Conservation (phyloP, 1,140 invertebrate genomes). For the Eciton burchellii region DNA sequence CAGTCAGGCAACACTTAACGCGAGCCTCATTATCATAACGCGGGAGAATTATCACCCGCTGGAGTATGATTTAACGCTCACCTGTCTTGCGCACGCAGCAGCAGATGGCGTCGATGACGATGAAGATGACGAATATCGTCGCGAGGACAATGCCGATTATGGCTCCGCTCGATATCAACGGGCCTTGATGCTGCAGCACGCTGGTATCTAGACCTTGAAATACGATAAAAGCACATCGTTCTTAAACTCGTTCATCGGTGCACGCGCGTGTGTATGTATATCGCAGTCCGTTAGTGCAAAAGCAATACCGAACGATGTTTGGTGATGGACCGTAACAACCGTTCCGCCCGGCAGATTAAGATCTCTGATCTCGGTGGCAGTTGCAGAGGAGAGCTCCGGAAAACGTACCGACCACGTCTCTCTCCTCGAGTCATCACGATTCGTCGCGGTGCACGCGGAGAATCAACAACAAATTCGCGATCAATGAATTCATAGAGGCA, state of each 20-base stretch:
- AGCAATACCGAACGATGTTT: slow-evolving; percentile 83
- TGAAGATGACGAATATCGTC: slow-evolving; percentile 90
- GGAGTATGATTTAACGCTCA: slow-evolving; percentile 72
- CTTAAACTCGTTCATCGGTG: slow-evolving; percentile 18
- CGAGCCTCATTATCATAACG: not conserved
- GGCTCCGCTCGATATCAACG: slow-evolving; percentile 89
- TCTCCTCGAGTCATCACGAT: too few relatives aligned
- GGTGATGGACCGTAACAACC: slow-evolving; percentile 77
- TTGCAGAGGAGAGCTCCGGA: slow-evolving; percentile 19
- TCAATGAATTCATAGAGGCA: too few relatives aligned
- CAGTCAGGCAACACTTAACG: too few relatives aligned
- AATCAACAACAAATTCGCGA: too few relatives aligned
- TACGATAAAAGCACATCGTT: slow-evolving; percentile 70
- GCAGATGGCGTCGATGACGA: slow-evolving; percentile 92
- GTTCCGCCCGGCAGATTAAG: not conserved
- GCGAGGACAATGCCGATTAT: slow-evolving; percentile 92
- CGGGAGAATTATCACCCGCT: not conserved
- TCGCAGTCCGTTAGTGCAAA: slow-evolving; percentile 83
- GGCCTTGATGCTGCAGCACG: slow-evolving; percentile 86
- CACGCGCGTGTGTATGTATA: not conserved
- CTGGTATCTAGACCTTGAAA: slow-evolving; percentile 87
- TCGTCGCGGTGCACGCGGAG: too few relatives aligned
- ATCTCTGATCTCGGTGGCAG: not conserved
- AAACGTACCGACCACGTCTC: slow-evolving; percentile 82
- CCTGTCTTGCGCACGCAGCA: slow-evolving; percentile 88